Conservation (phyloP, 2,797 vertebrate species). For the Hafferia zeledoni region DNA sequence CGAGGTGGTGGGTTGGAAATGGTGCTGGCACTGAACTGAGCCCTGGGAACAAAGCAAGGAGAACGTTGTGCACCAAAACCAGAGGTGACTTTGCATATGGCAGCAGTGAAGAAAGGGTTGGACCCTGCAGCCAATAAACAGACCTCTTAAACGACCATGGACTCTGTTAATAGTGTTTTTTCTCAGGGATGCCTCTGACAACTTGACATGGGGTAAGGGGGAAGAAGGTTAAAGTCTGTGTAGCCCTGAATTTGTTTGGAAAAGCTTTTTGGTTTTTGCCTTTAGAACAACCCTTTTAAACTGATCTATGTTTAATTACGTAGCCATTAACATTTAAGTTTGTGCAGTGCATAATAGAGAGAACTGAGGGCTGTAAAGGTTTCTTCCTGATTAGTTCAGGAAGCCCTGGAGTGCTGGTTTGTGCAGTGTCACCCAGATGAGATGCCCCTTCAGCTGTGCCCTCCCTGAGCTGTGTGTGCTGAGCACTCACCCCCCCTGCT, state of each 20-base stretch:
- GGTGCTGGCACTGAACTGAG: not conserved
- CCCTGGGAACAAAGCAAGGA: conserved; percentile 24
- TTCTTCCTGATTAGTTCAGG: not conserved
- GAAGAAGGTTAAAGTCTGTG: not conserved
- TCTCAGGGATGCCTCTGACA: not conserved
- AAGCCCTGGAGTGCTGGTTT: fast-evolving
- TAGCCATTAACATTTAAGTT: not conserved
- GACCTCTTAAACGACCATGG: conserved; percentile 5
- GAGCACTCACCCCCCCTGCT: fast-evolving
- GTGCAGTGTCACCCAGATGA: not conserved
- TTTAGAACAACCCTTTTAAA: not conserved
- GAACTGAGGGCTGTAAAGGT: not conserved
- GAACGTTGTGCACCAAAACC: not conserved
- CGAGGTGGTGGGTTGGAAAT: conserved; percentile 31
- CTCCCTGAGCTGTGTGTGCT: not conserved
- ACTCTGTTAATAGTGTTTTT: not conserved
- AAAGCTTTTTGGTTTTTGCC: not conserved
- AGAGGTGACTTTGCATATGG: not conserved
- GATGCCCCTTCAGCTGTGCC: not conserved
- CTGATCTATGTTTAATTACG: not conserved
- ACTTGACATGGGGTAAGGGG: not conserved
- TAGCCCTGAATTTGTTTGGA: not conserved
- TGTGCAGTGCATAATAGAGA: not conserved
- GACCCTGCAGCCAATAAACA: conserved; percentile 62
- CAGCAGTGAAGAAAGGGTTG: conserved; percentile 31